Conservation (phyloP, 2,888 invertebrate genomes). For the Napeogenes inachia region DNA sequence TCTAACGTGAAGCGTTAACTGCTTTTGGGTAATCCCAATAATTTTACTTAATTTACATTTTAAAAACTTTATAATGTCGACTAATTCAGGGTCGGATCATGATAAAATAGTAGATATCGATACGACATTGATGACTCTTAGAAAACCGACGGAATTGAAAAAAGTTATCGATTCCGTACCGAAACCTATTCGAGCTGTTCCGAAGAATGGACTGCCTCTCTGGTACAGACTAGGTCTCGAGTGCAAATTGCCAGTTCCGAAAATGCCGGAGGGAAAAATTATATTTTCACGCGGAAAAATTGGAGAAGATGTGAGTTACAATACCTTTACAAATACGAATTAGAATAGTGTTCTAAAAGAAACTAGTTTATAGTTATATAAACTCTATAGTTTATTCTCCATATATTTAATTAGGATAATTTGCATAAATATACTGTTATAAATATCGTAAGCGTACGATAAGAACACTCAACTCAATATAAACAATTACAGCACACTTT, state of each 20-base stretch:
- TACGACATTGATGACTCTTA: slow-evolving; percentile 59
- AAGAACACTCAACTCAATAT: too few species aligned
- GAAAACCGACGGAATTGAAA: slow-evolving; percentile 67
- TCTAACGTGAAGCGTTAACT: slow-evolving; percentile 10
- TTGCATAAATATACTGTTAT: too few species aligned
- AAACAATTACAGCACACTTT: too few species aligned
- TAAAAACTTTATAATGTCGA: slow-evolving; percentile 14
- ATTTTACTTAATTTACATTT: slow-evolving; percentile 13
- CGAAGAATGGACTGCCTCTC: slow-evolving; percentile 70
- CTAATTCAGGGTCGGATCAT: slow-evolving; percentile 31
- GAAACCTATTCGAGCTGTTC: slow-evolving; percentile 64
- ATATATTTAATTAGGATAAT: too few species aligned
- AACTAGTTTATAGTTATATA: too few species aligned
- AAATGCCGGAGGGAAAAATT: slow-evolving; percentile 69
- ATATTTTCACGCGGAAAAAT: slow-evolving; percentile 73
- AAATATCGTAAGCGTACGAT: too few species aligned
- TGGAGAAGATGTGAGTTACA: slow-evolving; percentile 67
- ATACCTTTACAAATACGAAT: too few species aligned
- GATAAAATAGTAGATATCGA: slow-evolving; percentile 53
- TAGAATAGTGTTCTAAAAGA: too few species aligned
- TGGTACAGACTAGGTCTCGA: slow-evolving; percentile 75
- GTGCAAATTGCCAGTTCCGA: slow-evolving; percentile 72
- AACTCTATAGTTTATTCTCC: too few species aligned
- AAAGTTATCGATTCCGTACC: slow-evolving; percentile 69
- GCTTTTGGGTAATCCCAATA: slow-evolving; percentile 8